Evolutionary conservation across 1,140 invertebrate species (phyloP).

Genomic region (Sminthurides bifidus): DNA sequence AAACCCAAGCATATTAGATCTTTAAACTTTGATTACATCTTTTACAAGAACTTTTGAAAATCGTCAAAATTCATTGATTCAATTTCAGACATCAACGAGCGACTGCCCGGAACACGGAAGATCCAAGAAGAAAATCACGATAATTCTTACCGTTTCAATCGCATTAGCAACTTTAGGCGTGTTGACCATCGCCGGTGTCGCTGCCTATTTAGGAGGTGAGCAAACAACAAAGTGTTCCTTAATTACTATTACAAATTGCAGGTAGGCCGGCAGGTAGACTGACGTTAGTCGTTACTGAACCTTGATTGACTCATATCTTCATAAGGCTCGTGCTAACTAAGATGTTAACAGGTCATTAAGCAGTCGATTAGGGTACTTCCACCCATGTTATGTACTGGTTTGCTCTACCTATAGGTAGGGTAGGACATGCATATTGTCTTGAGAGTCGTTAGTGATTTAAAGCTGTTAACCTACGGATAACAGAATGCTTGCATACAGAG

Average conservation of each 20-base stretch:
- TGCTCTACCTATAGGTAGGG: too few relatives aligned
- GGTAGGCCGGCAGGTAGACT: not conserved
- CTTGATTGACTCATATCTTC: not conserved
- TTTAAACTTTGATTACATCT: not conserved
- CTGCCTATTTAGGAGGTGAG: constrained; percentile 30
- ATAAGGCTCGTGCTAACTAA: too few relatives aligned
- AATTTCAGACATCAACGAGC: constrained; percentile 25
- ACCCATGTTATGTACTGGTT: too few relatives aligned
- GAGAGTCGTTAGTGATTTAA: too few relatives aligned
- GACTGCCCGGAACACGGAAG: constrained; percentile 32
- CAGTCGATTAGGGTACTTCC: too few relatives aligned
- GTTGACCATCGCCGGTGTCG: constrained; percentile 26
- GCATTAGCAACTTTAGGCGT: constrained; percentile 25
- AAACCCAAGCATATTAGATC: too few relatives aligned
- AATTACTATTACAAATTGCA: too few relatives aligned
- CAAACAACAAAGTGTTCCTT: too few relatives aligned
- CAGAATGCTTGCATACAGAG: too few relatives aligned
- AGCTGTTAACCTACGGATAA: too few relatives aligned
- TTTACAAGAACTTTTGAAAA: not conserved
- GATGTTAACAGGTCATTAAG: too few relatives aligned
- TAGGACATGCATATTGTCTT: too few relatives aligned
- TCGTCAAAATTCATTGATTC: not conserved
- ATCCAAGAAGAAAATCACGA: constrained; percentile 17
- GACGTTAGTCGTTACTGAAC: not conserved
- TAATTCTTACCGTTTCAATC: constrained; percentile 17